A percentile compares a stretch with the other conserved stretches of the same genome.
Conservation (phyloP, 2,888 invertebrate species). For the Ptycholaimellus sp. region DNA sequence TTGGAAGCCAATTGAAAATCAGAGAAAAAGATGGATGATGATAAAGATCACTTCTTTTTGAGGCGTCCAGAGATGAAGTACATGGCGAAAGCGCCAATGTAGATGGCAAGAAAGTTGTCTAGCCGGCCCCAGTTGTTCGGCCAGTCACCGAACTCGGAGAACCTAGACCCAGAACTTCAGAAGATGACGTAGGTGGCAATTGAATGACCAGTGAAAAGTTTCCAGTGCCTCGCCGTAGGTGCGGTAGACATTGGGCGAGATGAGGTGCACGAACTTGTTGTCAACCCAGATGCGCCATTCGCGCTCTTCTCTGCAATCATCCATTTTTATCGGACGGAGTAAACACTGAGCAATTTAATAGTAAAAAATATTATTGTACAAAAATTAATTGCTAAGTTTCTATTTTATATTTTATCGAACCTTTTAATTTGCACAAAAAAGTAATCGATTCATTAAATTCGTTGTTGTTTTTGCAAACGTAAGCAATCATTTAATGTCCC, state of each 20-base stretch:
- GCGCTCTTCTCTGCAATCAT: constrained; percentile 50
- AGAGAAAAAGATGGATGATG: constrained; percentile 1
- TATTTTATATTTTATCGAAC: no score
- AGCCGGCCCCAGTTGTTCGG: constrained; percentile 56
- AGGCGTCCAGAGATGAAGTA: constrained; percentile 65
- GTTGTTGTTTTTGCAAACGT: neutral
- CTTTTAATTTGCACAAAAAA: neutral
- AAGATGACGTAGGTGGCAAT: constrained; percentile 27
- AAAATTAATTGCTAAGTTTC: no score
- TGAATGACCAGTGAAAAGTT: constrained; percentile 77
- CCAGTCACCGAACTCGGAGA: constrained; percentile 55
- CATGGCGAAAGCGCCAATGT: constrained; percentile 79
- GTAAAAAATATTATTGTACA: no score
- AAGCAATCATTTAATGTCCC: no score
- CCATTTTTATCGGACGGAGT: neutral
- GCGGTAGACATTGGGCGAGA: constrained; percentile 89
- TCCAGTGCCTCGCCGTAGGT: constrained; percentile 56
- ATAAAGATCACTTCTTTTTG: constrained; percentile 42
- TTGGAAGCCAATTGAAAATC: constrained; percentile 2
- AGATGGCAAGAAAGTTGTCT: constrained; percentile 63
- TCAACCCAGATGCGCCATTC: constrained; percentile 93
- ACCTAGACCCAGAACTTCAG: neutral
- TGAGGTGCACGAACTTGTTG: constrained; percentile 57
- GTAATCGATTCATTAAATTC: neutral
- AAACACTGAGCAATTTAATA: no score